phyloP scores from a whole-genome alignment of 2,888 invertebrate genomes.

The Melanotus villosus region DNA sequence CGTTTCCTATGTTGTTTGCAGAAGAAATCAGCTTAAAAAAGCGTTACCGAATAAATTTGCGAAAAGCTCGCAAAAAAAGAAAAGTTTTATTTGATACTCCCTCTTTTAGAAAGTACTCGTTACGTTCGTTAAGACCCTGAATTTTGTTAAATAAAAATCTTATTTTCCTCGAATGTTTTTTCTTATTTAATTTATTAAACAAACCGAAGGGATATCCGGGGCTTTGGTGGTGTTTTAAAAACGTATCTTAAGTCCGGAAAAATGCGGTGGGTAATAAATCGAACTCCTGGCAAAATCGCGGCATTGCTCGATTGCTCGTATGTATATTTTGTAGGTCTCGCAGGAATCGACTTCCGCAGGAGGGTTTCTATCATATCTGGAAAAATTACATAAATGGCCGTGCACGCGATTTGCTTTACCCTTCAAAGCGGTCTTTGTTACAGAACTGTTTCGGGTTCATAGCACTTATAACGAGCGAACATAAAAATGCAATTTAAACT shows the following conservation, averaged over 20 bases:
- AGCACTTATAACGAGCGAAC: slow-evolving; percentile 18
- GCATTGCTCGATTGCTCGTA: too few relatives aligned
- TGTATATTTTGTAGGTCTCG: too few relatives aligned
- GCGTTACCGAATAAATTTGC: slow-evolving; percentile 18
- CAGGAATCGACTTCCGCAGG: not conserved
- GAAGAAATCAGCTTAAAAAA: slow-evolving; percentile 27
- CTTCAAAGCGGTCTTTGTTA: slow-evolving; percentile 8
- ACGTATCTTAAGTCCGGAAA: too few relatives aligned
- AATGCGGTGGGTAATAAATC: too few relatives aligned
- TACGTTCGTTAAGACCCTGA: not conserved
- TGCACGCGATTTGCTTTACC: not conserved
- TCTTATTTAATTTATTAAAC: not conserved
- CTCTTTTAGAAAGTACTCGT: slow-evolving; percentile 11
- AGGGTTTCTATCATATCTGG: not conserved
- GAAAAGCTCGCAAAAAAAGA: slow-evolving; percentile 6
- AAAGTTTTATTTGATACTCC: slow-evolving; percentile 18
- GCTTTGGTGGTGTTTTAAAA: too few relatives aligned
- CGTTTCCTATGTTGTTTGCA: slow-evolving; percentile 28
- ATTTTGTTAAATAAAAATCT: not conserved
- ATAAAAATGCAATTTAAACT: slow-evolving; percentile 30
- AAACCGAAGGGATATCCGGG: not conserved
- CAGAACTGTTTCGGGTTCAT: slow-evolving; percentile 13
- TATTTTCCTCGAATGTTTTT: too few relatives aligned
- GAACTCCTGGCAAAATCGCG: too few relatives aligned
- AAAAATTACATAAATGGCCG: slow-evolving; percentile 9